Evolutionary conservation across 2,888 invertebrate genomes (phyloP).

Genomic region (Plutella xylostella): DNA sequence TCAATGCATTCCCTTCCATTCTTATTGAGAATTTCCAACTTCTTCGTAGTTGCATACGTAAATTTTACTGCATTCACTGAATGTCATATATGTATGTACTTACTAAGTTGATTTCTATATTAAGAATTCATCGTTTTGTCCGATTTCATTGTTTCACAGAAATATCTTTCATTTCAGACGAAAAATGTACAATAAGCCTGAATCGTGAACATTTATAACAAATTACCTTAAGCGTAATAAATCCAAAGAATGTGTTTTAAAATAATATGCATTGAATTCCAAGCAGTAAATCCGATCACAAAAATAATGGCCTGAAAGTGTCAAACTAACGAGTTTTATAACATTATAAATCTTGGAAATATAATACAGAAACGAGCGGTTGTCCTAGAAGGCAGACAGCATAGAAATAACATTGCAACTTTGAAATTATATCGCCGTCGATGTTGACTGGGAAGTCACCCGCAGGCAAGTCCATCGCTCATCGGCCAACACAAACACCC

Average conservation of each 20-base stretch:
- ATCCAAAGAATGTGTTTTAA: too few species aligned
- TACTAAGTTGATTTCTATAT: too few species aligned
- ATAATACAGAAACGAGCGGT: neutral
- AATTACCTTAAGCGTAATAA: too few species aligned
- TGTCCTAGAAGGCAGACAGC: neutral
- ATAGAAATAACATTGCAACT: conserved; percentile 27
- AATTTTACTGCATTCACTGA: conserved; percentile 18
- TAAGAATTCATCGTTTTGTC: too few species aligned
- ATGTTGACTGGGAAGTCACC: conserved; percentile 28
- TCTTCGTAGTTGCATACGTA: conserved; percentile 36
- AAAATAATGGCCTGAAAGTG: neutral
- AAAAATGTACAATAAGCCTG: too few species aligned
- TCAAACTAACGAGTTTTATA: neutral
- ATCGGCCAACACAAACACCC: conserved; percentile 39
- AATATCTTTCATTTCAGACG: too few species aligned
- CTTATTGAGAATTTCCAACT: conserved; percentile 24
- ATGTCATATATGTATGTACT: too few species aligned
- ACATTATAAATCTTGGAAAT: neutral
- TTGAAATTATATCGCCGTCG: conserved; percentile 34
- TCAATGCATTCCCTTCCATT: conserved; percentile 35
- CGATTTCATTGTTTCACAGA: too few species aligned
- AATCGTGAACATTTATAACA: too few species aligned
- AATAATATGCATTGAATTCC: too few species aligned
- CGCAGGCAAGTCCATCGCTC: conserved; percentile 35
- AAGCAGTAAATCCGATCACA: too few species aligned